Conservation (phyloP, 2,113 vertebrate genomes). For the Microcebus lehilahytsara region DNA sequence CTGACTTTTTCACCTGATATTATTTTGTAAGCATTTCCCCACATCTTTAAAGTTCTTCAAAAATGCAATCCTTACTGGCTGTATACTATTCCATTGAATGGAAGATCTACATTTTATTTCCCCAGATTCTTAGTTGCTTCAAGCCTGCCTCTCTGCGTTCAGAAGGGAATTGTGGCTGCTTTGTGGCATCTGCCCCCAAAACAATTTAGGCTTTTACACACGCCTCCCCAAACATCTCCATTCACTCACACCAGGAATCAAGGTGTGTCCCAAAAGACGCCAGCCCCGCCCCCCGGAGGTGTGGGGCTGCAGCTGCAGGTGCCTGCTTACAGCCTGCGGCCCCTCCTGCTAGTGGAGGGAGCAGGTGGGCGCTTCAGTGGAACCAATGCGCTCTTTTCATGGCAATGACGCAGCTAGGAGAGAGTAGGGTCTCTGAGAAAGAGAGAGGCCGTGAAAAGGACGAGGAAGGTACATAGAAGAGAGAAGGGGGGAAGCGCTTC, state of each 20-base stretch:
- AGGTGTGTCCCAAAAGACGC: neutral
- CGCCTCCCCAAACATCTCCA: fast-evolving
- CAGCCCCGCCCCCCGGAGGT: too few relatives aligned
- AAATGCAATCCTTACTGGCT: neutral
- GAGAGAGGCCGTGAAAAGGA: neutral
- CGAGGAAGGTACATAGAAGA: slow-evolving; percentile 6
- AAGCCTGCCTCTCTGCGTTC: neutral
- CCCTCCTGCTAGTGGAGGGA: neutral
- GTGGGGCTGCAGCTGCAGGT: slow-evolving; percentile 41
- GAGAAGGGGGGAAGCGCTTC: neutral
- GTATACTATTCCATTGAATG: neutral
- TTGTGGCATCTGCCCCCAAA: neutral
- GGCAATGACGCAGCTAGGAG: slow-evolving; percentile 31
- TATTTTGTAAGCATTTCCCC: neutral
- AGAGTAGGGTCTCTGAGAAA: slow-evolving; percentile 15
- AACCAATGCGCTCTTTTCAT: slow-evolving; percentile 36
- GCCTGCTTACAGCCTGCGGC: slow-evolving; percentile 27
- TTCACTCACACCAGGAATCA: fast-evolving
- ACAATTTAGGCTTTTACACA: neutral
- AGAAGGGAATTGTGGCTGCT: neutral
- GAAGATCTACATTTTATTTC: neutral
- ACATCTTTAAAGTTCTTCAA: neutral
- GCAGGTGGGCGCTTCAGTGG: slow-evolving; percentile 37
- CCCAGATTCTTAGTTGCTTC: neutral
- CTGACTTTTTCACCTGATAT: neutral